Percentiles rank a stretch among this genome's conserved stretches.
These are phyloP conservation scores for Nasonia giraulti DNA, from an alignment of 1,140 invertebrate species.

Conservation along the genomic window DNA sequence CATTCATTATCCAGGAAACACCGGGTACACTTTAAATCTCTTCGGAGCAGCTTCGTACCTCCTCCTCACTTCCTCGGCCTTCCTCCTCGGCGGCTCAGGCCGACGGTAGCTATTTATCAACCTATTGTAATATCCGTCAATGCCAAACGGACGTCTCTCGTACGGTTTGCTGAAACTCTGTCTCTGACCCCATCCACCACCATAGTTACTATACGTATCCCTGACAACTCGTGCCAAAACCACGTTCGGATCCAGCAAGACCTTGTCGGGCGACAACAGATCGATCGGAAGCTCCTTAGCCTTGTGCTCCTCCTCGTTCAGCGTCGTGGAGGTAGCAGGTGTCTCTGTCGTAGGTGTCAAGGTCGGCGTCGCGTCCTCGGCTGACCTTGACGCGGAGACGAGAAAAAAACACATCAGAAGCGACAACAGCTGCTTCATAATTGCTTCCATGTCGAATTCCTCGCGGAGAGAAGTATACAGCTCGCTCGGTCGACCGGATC, in stretches of 20 bases:
- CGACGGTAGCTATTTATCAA: not conserved
- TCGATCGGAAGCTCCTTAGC: conserved; percentile 51
- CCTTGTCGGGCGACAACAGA: conserved; percentile 52
- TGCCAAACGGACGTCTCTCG: conserved; percentile 30
- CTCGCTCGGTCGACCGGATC: too few relatives aligned
- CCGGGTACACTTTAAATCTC: conserved; percentile 49
- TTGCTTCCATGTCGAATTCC: not conserved
- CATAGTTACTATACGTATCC: conserved; percentile 4
- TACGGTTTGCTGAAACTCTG: not conserved
- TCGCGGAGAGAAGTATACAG: not conserved
- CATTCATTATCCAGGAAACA: conserved; percentile 57
- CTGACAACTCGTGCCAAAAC: conserved; percentile 54
- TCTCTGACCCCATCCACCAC: conserved; percentile 14
- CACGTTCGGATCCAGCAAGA: conserved; percentile 55
- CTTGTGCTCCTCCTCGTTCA: not conserved
- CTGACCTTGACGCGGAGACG: conserved; percentile 16
- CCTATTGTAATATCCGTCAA: conserved; percentile 12
- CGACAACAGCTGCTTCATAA: not conserved
- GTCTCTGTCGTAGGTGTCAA: not conserved
- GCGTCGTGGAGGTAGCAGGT: not conserved
- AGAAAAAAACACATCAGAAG: not conserved
- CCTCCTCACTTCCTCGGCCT: not conserved
- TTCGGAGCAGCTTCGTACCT: not conserved
- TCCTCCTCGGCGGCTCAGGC: not conserved
- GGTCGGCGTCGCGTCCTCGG: conserved; percentile 11